phyloP scores from a whole-genome alignment of 2,113 vertebrate species.

The Microtus ochrogaster region DNA sequence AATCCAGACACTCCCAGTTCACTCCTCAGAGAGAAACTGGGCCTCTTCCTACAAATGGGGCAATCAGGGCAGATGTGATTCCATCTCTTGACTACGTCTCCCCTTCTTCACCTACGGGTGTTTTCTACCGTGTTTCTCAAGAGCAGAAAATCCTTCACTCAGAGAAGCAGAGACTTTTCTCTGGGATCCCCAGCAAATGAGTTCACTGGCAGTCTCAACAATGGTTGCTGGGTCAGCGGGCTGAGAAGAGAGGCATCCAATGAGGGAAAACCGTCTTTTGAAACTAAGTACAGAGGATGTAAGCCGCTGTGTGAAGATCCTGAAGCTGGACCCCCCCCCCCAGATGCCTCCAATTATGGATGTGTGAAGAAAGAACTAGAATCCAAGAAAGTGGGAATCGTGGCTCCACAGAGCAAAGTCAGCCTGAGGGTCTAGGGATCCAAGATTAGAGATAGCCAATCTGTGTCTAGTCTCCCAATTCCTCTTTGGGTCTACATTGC shows the following conservation, averaged over 20 bases:
- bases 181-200: background rate
- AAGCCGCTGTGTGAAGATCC: no score
- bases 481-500: background rate
- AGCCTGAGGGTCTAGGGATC: accelerated
- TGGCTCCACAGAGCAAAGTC: accelerated
- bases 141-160: background rate
- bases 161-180: background rate
- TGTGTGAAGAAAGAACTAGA: background rate
- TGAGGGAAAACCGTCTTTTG: background rate
- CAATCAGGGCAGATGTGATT: background rate
- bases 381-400: accelerated
- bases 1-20: background rate
- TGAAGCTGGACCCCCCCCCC: background rate
- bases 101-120: background rate
- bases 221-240: accelerated
- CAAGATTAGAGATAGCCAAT: background rate
- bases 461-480: background rate
- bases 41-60: no score
- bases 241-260: background rate
- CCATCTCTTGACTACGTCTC: background rate
- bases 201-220: background rate
- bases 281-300: accelerated
- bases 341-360: accelerated
- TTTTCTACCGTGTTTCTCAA: background rate
- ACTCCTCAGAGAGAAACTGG: background rate